phyloP scores from a whole-genome alignment of 1,140 invertebrate genomes.

The Drosophila repletoides region DNA sequence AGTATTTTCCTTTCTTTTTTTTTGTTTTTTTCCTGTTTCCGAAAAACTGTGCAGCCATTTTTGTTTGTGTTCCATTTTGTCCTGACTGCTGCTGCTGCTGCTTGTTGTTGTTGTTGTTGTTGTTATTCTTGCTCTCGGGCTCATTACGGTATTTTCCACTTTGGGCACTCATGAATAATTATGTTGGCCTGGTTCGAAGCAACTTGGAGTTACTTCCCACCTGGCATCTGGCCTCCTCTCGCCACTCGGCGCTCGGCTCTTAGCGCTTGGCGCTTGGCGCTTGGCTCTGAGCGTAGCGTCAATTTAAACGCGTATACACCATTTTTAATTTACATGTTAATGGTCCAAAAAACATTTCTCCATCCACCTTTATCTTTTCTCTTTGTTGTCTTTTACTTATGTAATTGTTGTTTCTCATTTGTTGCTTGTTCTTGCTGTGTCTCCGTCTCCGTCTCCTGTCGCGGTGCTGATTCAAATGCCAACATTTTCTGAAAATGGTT shows the following conservation, averaged over 20 bases:
- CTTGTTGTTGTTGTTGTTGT: background rate
- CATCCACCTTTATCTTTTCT: slow-evolving; percentile 36
- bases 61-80: slow-evolving; percentile 55
- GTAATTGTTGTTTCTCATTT: slow-evolving; percentile 15
- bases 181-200: slow-evolving; percentile 50
- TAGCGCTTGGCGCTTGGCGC: background rate
- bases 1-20: slow-evolving; percentile 9
- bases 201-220: slow-evolving; percentile 1
- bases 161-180: slow-evolving; percentile 68
- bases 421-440: background rate
- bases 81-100: slow-evolving; percentile 33
- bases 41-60: slow-evolving; percentile 25
- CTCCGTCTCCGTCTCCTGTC: slow-evolving; percentile 14
- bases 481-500: background rate
- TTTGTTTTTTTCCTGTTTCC: slow-evolving; percentile 1
- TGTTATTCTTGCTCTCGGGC: slow-evolving; percentile 42
- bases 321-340: slow-evolving; percentile 72
- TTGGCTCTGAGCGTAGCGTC: slow-evolving; percentile 28
- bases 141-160: slow-evolving; percentile 69
- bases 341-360: slow-evolving; percentile 52
- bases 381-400: slow-evolving; percentile 33
- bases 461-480: slow-evolving; percentile 1
- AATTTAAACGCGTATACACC: slow-evolving; percentile 60
- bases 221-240: background rate
- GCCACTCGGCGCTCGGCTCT: background rate